Percentiles rank a stretch among this genome's conserved stretches.
phyloP scores from a whole-genome alignment of 2,113 vertebrate genomes.

The Rissa tridactyla region DNA sequence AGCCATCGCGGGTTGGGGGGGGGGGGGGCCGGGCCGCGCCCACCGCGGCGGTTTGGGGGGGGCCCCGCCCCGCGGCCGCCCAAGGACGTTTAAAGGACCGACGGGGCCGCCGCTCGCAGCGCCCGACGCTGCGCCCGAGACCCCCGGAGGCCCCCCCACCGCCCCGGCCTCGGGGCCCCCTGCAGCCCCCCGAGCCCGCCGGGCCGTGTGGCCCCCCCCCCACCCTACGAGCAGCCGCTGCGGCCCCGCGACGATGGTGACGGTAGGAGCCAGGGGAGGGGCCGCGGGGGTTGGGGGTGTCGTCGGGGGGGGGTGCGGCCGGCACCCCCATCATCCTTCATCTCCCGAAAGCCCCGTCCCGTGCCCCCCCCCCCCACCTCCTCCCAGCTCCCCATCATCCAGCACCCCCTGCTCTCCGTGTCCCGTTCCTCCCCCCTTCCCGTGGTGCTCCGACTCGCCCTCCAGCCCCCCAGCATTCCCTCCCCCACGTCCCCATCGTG shows the following conservation, averaged over 20 bases:
- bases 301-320: not conserved
- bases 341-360: no score
- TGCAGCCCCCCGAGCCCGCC: not conserved
- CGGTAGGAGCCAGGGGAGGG: not conserved
- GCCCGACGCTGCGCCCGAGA: not conserved
- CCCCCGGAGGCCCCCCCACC: no score
- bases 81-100: conserved; percentile 22
- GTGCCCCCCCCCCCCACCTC: no score
- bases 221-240: not conserved
- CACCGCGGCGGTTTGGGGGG: not conserved
- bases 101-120: not conserved
- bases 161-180: not conserved
- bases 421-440: not conserved
- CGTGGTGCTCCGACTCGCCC: not conserved
- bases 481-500: no score
- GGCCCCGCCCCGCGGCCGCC: not conserved
- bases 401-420: not conserved
- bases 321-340: not conserved
- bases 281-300: conserved; percentile 4
- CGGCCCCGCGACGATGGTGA: not conserved
- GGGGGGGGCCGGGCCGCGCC: not conserved
- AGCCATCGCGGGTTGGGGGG: not conserved
- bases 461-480: not conserved
- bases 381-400: not conserved
- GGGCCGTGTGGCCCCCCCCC: not conserved